A percentile compares a stretch with the other conserved stretches of the same genome.
Evolutionary conservation across 2,113 vertebrate genomes (phyloP).

Genomic region (Hassar affinis): DNA sequence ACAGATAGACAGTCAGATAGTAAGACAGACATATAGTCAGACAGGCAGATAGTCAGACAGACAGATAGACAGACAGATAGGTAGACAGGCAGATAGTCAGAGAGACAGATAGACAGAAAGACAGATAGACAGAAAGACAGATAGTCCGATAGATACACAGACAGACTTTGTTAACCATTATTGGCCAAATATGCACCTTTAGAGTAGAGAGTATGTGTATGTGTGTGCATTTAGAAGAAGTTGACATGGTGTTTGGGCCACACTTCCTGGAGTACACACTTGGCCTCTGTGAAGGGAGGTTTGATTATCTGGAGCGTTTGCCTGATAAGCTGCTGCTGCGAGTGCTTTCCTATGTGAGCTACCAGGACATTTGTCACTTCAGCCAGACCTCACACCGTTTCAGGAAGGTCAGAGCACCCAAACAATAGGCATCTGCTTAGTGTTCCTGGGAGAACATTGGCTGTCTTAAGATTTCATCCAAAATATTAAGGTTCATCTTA

Average conservation of each 20-base stretch:
- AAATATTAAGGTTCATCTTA: not conserved
- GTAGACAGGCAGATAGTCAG: no score
- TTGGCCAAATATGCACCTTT: not conserved
- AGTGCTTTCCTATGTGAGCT: constrained; percentile 73
- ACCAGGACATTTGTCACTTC: constrained; percentile 71
- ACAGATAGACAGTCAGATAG: no score
- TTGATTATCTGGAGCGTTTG: constrained; percentile 76
- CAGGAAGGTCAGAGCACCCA: constrained; percentile 66
- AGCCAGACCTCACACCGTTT: constrained; percentile 72
- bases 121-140: no score
- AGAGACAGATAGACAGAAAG: no score
- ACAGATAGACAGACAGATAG: no score
- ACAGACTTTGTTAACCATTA: not conserved
- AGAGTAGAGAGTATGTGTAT: not conserved
- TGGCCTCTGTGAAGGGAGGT: constrained; percentile 71
- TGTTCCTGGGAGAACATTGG: not conserved
- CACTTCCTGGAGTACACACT: constrained; percentile 68
- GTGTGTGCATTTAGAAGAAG: constrained; percentile 59
- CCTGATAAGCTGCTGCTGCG: constrained; percentile 70
- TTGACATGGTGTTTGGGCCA: constrained; percentile 69
- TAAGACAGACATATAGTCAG: no score
- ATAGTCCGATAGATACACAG: no score
- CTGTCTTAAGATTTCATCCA: not conserved
- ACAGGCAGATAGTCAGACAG: no score
- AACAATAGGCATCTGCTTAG: not conserved